Conservation (phyloP, 2,113 vertebrate species). For the Eolophus roseicapilla region DNA sequence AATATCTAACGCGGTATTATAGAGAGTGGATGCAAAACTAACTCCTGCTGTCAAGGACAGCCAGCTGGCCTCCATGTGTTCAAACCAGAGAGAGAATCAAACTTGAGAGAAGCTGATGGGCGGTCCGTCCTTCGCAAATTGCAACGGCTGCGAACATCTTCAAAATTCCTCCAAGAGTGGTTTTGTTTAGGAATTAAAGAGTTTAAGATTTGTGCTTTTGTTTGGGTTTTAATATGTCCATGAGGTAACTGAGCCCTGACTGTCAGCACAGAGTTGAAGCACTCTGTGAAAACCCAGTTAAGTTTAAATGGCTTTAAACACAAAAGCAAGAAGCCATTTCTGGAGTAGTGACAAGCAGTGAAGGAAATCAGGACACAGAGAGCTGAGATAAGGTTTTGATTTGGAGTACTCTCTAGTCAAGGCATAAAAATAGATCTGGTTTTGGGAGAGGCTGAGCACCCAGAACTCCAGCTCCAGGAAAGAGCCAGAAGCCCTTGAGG, state of each 20-base stretch:
- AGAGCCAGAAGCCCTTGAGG: background rate
- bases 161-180: background rate
- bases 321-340: background rate
- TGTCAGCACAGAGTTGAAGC: background rate
- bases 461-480: background rate
- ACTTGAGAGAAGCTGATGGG: background rate
- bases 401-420: background rate
- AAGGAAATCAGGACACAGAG: background rate
- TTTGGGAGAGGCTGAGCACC: background rate
- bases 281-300: background rate
- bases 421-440: background rate
- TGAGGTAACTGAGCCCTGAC: background rate
- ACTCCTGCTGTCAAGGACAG: background rate
- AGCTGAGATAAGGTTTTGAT: background rate
- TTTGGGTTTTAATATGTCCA: background rate
- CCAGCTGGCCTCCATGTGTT: conserved; percentile 25
- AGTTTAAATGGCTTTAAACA: background rate
- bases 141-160: background rate
- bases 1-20: conserved; percentile 5
- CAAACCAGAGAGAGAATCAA: background rate
- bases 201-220: background rate
- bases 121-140: background rate
- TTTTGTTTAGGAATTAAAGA: background rate
- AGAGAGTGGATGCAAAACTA: conserved; percentile 8
- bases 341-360: background rate